Base-by-base conservation (phyloP, 2,113 vertebrate species). In the Eleginops maclovinus region DNA sequence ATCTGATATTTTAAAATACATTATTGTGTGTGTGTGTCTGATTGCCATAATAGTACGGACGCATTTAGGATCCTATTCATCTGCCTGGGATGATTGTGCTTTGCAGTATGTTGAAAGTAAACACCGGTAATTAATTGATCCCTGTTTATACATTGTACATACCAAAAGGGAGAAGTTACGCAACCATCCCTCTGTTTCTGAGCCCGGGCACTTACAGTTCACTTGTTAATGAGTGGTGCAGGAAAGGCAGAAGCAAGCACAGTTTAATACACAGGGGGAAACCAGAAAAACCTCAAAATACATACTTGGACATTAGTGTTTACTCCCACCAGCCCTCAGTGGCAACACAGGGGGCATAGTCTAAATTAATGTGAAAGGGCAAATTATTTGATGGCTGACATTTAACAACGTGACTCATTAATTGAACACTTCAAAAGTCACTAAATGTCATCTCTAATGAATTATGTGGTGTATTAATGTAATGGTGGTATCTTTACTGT, bases 391-490 rank as follows among this genome's bases (percentile, higher is more conserved):
- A 79, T 81, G 65, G 53, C 28, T 89, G 89, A 85, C 86, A 87
- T 88, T 92, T 91, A 58, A 47, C 53, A 24, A 72, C 3, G 10
- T 51, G 67, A 56, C 51, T 81, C 66, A 86, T 79, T 82, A 70
- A 79, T 82, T 75, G 55, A 64, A 26, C 26, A 55, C 72, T 76
- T 84, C 63, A 83, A 47, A 86, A 86, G 59, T 72, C 79, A 68
- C 64, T 79, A 81, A 87, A 91, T 88, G 90, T 75, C 82, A 87
- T 43, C 36, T 71, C 26, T 88, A 85, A 88, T 83, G 51, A 89
- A 83, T 53, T 59, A 69, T 66, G 21, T 31, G 13, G 53, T 64
- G 17, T 60, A 66, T 61, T 74, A 70, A 75, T 78, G 43, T 65
- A 68, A 77, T 4, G 40, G 9, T 26, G 36, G 11, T 60, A 40